phyloP scores from a whole-genome alignment of 2,888 invertebrate genomes.

The Polietes domitor region DNA sequence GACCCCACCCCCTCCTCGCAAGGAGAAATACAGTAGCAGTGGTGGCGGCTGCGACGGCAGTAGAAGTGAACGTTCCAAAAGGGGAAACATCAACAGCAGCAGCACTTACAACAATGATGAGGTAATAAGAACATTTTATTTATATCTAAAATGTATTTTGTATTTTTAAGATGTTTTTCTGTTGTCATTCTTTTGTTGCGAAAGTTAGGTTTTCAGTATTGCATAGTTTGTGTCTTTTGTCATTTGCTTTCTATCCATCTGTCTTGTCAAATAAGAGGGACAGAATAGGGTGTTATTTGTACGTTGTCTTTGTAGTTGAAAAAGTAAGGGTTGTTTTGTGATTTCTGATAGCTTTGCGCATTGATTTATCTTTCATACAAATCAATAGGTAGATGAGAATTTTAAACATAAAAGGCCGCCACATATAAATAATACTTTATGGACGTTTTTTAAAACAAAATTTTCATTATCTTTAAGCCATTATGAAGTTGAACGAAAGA shows the following conservation, averaged over 20 bases:
- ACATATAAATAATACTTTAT: no score
- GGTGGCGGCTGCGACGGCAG: background rate
- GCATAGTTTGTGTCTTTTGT: background rate
- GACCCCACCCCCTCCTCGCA: slow-evolving; percentile 29
- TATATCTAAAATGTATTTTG: slow-evolving; percentile 8
- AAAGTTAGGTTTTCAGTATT: background rate
- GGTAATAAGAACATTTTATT: slow-evolving; percentile 63
- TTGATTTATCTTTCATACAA: background rate
- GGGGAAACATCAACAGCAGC: background rate
- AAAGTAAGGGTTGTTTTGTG: background rate
- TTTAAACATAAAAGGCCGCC: no score
- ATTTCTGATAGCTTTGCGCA: background rate
- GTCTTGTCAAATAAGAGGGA: background rate
- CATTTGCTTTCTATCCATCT: background rate
- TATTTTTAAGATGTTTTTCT: background rate
- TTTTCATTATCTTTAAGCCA: no score
- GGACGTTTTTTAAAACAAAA: no score
- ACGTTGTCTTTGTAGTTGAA: background rate
- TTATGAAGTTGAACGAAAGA: no score
- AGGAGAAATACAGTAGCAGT: background rate
- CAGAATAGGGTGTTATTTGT: background rate
- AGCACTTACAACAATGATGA: slow-evolving; percentile 53
- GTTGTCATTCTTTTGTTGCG: slow-evolving; percentile 20
- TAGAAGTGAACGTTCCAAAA: slow-evolving; percentile 7
- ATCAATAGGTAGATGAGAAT: background rate